Conservation (phyloP, 2,113 vertebrate species). For the Syrrhaptes paradoxus region DNA sequence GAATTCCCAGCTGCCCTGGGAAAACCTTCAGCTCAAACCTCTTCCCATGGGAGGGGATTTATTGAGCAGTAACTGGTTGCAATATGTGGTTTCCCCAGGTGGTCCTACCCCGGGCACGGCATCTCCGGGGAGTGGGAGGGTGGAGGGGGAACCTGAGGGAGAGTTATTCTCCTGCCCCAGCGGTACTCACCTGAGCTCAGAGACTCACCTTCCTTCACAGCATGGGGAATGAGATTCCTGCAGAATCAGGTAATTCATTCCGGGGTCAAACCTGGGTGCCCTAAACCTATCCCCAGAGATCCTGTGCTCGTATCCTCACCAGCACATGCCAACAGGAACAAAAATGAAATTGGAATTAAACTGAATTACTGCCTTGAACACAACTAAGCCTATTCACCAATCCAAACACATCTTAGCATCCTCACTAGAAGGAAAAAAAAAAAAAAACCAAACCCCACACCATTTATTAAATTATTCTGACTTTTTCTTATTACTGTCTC, state of each 20-base stretch:
- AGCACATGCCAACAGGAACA: neutral
- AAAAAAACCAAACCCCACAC: neutral
- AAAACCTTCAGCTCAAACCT: neutral
- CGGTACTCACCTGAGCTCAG: neutral
- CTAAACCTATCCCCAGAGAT: neutral
- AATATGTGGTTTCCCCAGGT: neutral
- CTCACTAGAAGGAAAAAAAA: neutral
- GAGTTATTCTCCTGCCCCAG: neutral
- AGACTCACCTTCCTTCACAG: neutral
- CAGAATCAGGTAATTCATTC: neutral
- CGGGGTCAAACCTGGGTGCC: neutral
- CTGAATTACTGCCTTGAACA: neutral
- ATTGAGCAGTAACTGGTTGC: neutral
- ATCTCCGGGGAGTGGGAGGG: neutral
- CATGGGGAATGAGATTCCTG: neutral
- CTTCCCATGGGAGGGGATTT: neutral
- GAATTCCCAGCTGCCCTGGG: neutral
- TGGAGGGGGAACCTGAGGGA: neutral
- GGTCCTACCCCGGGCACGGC: neutral
- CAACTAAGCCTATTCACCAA: neutral
- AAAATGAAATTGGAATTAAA: neutral
- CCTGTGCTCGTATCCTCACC: neutral
- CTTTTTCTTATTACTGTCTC: constrained; percentile 45
- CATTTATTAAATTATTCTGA: constrained; percentile 28
- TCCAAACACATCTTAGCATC: neutral